A percentile compares a stretch with the other conserved stretches of the same genome.
phyloP scores from a whole-genome alignment of 2,113 vertebrate species.

The Falcunculus frontatus region DNA sequence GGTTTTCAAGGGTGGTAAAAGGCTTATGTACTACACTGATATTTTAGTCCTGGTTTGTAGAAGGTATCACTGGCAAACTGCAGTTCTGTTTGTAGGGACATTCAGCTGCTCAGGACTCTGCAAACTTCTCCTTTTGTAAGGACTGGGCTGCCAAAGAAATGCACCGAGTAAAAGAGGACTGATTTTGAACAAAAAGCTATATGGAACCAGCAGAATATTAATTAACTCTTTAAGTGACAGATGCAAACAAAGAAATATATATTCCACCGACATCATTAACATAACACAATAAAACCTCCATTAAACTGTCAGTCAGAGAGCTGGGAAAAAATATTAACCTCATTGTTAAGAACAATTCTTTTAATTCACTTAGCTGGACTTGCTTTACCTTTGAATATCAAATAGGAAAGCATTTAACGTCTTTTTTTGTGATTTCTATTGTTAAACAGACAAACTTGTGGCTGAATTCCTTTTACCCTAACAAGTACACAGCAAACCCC shows the following conservation, averaged over 20 bases:
- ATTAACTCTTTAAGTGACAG: neutral
- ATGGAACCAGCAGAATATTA: neutral
- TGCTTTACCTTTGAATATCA: neutral
- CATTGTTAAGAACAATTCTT: neutral
- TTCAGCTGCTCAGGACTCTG: neutral
- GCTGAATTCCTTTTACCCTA: neutral
- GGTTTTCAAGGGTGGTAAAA: constrained; percentile 65
- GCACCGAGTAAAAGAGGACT: neutral
- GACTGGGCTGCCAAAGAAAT: neutral
- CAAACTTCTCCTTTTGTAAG: neutral
- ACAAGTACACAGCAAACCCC: neutral
- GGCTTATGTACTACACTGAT: constrained; percentile 28
- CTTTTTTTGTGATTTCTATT: neutral
- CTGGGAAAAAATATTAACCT: neutral
- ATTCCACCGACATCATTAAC: neutral
- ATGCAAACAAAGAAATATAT: constrained; percentile 19
- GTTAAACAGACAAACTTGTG: neutral
- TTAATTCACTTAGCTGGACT: neutral
- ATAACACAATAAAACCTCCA: neutral
- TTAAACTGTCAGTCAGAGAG: neutral
- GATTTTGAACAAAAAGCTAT: neutral
- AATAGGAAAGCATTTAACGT: neutral
- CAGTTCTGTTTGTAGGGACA: neutral
- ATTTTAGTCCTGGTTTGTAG: constrained; percentile 2
- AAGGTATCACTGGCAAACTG: neutral